These are phyloP conservation scores for Melanogrammus aeglefinus DNA, from an alignment of 2,797 vertebrate genomes.

Conservation along the genomic window DNA sequence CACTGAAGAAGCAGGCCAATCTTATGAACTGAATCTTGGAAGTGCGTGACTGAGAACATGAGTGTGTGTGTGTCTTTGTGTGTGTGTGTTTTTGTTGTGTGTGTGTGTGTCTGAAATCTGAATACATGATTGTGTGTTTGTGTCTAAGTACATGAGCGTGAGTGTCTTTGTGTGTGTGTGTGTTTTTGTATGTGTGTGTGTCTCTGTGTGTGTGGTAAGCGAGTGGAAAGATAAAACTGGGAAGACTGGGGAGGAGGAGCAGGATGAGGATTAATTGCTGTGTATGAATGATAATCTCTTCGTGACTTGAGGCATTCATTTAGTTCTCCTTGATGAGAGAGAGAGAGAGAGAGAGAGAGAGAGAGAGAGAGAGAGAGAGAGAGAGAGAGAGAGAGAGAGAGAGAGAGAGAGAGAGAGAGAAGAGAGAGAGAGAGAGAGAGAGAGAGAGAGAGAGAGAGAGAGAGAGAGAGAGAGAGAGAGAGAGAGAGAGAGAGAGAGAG, in stretches of 20 bases:
- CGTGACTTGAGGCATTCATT: constrained; percentile 15
- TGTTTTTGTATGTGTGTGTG: neutral
- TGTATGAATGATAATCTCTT: constrained; percentile 10
- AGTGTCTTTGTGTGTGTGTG: neutral
- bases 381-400: neutral
- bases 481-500: too few relatives aligned
- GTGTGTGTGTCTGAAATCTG: too few relatives aligned
- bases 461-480: neutral
- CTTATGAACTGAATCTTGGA: neutral
- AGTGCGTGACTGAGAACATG: neutral
- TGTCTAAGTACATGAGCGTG: neutral
- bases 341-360: neutral
- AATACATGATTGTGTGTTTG: neutral
- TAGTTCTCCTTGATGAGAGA: neutral
- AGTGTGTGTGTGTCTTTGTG: neutral
- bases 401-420: neutral
- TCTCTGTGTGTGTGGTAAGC: neutral
- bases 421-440: neutral
- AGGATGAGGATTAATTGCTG: neutral
- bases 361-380: neutral
- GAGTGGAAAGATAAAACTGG: neutral
- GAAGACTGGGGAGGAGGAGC: neutral
- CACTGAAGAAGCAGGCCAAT: neutral
- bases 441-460: neutral
- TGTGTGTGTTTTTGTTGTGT: neutral